Evolutionary conservation across 2,888 invertebrate genomes (phyloP), one percentile per base, ranked within the genome.

Genomic region (Malacosoma neustria): DNA sequence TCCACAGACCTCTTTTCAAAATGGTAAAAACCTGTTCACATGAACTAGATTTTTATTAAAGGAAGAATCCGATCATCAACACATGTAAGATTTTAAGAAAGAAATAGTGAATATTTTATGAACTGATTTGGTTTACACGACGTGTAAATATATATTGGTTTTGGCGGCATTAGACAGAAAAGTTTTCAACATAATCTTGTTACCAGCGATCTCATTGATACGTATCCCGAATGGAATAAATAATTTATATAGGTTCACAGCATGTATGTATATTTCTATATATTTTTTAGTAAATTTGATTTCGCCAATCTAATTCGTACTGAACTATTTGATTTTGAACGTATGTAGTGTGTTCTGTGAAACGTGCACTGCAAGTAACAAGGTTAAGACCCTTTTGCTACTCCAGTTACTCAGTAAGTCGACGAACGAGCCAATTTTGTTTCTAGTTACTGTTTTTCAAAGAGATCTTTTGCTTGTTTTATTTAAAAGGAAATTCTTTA

Each of bases 381-480:
- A 50, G 46, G 54, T 61, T 62, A 60, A 50, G 49, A 54, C 45
- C 54, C 46, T 54, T 59, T 57, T 61, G 55, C 54, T 61, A 42
- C 43, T 38, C 53, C 46, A 56, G 49, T 52, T 50, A 48, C 46
- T 37, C 42, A 39, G 35, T 22, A 22, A 22, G 6, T 22, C 22
- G 4, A 22, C 5, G 22, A 7, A 9, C 22, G 9, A 22, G 22
- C 22, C 22, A 22, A 22, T 22, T 22, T 22, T 22, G 22, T 22
- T 15, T 60, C 51, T 37, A 42, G 42, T 38, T 54, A 41, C 43
- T 48, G 44, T 41, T 43, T 32, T 34, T 32, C 30, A 34, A 46
- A 45, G 34, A 34, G 34, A 47, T 45, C 43, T 40, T 39, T 36
- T 40, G 32, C 39, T 31, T 35, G 37, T 13, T 39, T 39, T 37